Conservation (phyloP, 37 sponge, comb jelly and placozoan species). For the Eunapius fragilis region DNA sequence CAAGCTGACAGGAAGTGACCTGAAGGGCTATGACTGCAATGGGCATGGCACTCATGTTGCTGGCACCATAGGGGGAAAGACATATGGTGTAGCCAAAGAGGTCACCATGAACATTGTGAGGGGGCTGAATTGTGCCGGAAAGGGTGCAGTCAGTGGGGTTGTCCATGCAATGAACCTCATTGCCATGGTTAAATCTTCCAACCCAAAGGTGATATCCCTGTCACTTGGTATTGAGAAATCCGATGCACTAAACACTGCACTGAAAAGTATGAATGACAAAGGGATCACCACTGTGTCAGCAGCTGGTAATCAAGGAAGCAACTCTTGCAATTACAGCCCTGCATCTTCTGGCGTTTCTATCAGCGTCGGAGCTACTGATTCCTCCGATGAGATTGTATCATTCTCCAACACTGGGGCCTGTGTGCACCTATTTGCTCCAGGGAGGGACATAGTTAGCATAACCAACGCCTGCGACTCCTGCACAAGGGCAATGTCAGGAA, state of each 20-base stretch:
- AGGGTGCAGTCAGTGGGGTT: slow-evolving; percentile 77
- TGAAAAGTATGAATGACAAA: slow-evolving; percentile 15
- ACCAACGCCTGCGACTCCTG: slow-evolving; percentile 50
- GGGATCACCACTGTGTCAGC: slow-evolving; percentile 64
- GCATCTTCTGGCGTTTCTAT: slow-evolving; percentile 53
- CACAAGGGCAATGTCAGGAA: slow-evolving; percentile 60
- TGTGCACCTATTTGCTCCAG: slow-evolving; percentile 80
- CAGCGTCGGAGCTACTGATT: slow-evolving; percentile 68
- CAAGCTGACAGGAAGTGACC: slow-evolving; percentile 42
- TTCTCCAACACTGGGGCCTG: slow-evolving; percentile 78
- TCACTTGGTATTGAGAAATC: slow-evolving; percentile 69
- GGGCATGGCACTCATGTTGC: slow-evolving; percentile 87
- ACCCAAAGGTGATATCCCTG: slow-evolving; percentile 60
- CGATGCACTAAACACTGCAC: slow-evolving; percentile 29
- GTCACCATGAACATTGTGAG: slow-evolving; percentile 58
- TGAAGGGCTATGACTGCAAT: slow-evolving; percentile 71
- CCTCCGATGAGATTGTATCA: slow-evolving; percentile 16
- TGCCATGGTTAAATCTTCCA: neutral
- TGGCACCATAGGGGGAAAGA: slow-evolving; percentile 70
- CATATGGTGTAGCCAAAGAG: slow-evolving; percentile 74
- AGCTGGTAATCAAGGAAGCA: slow-evolving; percentile 71
- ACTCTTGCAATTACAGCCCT: slow-evolving; percentile 74
- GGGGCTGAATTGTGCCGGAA: slow-evolving; percentile 68
- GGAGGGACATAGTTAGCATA: slow-evolving; percentile 51
- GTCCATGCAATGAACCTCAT: slow-evolving; percentile 60